Evolutionary conservation across 2,113 vertebrate species (phyloP), one percentile per base, ranked within the genome.

Genomic region (Phalacrocorax pelagicus): DNA sequence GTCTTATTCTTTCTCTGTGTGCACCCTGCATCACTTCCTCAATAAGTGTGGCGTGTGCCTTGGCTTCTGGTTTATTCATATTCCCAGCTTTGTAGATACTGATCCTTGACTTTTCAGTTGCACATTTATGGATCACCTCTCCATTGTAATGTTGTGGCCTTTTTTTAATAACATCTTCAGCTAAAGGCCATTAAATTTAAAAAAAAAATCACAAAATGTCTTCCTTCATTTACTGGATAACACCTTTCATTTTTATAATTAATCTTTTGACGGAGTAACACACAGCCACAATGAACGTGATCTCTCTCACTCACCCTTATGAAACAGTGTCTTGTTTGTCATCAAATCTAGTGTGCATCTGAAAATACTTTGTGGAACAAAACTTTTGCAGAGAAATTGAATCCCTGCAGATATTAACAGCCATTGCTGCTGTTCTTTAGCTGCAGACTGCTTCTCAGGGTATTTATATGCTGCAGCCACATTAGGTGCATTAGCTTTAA

Each of bases 261-360:
- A 55, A 63, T 71, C 19, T 86, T 62, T 67, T n/a, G 57, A 40
- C 27, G 44, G 47, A 71, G 30, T 57, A 63, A 44, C 12, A 27
- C 29, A 51, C 3, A n/a, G 9, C 32, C 40, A 54, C 4, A 32
- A 22, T 2, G 4, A 14, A 19, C 0, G 0, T 30, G 38, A 40
- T 46, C 61, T 69, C 42, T 62, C 70, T 77, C 16, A 5, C 63
- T 90, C 22, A 30, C 9, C 14, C 29, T 57, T 34, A 29, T 44
- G 52, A 46, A 78, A 62, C 4, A 49, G 17, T 9, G 3, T 38
- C 73, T 71, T 0, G 0, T 80, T 79, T 72, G 54, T 47, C 66
- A 85, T 49, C 77, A 85, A 34, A 75, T 24, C 12, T 15, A 38
- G 18, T 6, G 21, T 67, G 15, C 40, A 21, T 44, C 49, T 54